Evolutionary conservation across 2,113 vertebrate genomes (phyloP), one percentile per base, ranked within the genome.

Genomic region (Hystrix brachyura): DNA sequence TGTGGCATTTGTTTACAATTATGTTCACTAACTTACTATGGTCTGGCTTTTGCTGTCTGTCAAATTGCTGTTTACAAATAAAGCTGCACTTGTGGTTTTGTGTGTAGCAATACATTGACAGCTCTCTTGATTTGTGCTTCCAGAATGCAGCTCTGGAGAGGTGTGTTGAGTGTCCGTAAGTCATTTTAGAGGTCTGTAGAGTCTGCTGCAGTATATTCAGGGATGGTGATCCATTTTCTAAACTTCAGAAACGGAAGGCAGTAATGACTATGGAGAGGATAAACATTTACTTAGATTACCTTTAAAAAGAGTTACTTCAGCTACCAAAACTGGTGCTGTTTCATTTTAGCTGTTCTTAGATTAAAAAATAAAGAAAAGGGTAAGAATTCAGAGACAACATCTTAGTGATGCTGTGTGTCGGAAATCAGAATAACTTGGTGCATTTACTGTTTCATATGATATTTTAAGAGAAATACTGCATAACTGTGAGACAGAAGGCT

Each of bases 1-100:
- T 21, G 0, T 62, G 92, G 5, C 1, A 15, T 65, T 80, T 96
- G 57, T 85, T 89, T 87, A 89, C 21, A 67, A 29, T 94, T 95
- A 67, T 12, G 69, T 93, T 93, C 57, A 38, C 80, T 78, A 51
- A 78, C 74, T 59, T 59, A 88, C 85, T 83, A 0, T 95, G 51
- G 76, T 86, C 38, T 84, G 90, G 19, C 71, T 94, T 96, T 96
- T 95, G 13, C 55, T 79, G 25, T 96, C 60, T 94, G 96, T 92
- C n/a, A 92, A 34, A 96, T 59, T 91, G 0, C 4, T 97, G 14
- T 93, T 92, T 92, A 97, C 84, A 95, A 95, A 96, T 84, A 76
- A 62, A 95, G 80, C 55, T 46, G 57, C 60, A 82, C 62, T 96
- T 91, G 89, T 94, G 93, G n/a, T 92, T 92, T 94, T 92, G 46